phyloP scores from a whole-genome alignment of 1,140 invertebrate genomes.

The Scaptomyza pallida region DNA sequence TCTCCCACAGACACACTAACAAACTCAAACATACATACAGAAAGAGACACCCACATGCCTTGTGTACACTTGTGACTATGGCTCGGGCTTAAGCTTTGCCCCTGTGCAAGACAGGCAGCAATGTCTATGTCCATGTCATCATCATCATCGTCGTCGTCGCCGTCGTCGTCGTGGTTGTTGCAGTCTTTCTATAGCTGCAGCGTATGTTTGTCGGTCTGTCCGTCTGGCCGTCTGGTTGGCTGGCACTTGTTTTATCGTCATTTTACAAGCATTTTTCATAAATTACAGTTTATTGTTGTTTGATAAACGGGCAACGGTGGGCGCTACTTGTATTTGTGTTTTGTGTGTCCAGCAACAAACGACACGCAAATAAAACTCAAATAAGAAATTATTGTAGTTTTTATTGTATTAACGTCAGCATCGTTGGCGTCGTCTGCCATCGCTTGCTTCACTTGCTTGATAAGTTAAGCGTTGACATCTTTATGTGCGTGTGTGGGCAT shows the following conservation, averaged over 20 bases:
- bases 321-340: constrained; percentile 76
- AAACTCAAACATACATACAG: constrained; percentile 41
- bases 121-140: constrained; percentile 71
- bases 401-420: constrained; percentile 71
- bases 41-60: constrained; percentile 44
- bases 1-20: constrained; percentile 25
- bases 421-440: constrained; percentile 45
- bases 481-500: constrained; percentile 78
- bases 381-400: constrained; percentile 76
- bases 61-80: constrained; percentile 23
- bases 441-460: constrained; percentile 62
- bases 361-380: constrained; percentile 74
- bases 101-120: constrained; percentile 68
- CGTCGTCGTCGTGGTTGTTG: constrained; percentile 49
- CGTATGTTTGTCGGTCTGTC: constrained; percentile 13
- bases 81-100: constrained; percentile 33
- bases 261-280: constrained; percentile 82
- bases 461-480: constrained; percentile 82
- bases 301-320: constrained; percentile 78
- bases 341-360: constrained; percentile 49
- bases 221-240: constrained; percentile 9
- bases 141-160: constrained; percentile 41
- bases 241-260: constrained; percentile 81
- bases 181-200: constrained; percentile 21
- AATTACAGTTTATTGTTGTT: constrained; percentile 82